These are phyloP conservation scores for Gopherus flavomarginatus DNA, from an alignment of 2,113 vertebrate species.

Conservation along the genomic window DNA sequence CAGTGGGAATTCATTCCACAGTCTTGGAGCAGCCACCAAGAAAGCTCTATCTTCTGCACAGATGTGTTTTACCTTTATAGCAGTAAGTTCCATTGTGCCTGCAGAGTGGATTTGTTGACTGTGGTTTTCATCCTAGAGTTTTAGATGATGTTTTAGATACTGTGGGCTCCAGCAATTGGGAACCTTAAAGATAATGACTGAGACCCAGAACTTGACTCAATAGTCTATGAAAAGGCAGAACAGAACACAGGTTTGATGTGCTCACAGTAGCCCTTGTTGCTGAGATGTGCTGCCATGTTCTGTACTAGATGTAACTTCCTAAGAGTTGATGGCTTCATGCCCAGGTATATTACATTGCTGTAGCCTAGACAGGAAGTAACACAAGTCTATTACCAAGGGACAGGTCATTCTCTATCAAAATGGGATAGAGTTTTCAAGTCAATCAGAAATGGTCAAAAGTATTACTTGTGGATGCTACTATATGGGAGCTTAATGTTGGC, in stretches of 20 bases:
- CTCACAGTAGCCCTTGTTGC: background rate
- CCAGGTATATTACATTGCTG: background rate
- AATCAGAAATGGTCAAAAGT: background rate
- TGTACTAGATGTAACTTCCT: background rate
- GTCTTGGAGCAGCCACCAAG: background rate
- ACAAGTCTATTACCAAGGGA: background rate
- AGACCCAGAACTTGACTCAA: background rate
- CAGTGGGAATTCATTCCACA: background rate
- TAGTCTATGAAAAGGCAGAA: background rate
- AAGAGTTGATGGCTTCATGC: background rate
- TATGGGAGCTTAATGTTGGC: background rate
- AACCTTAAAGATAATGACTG: background rate
- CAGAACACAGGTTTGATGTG: rapidly evolving
- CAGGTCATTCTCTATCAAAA: background rate
- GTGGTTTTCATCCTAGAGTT: background rate
- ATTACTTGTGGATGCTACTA: background rate
- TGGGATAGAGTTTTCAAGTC: background rate
- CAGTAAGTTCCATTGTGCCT: background rate
- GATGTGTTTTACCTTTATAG: background rate
- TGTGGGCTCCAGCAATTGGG: background rate
- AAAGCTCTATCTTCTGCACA: background rate
- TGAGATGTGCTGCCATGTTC: background rate
- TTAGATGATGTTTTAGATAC: background rate
- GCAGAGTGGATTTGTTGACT: background rate
- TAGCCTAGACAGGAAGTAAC: background rate